Conservation (phyloP, 2,113 vertebrate species). For the Callopanchax toddi region DNA sequence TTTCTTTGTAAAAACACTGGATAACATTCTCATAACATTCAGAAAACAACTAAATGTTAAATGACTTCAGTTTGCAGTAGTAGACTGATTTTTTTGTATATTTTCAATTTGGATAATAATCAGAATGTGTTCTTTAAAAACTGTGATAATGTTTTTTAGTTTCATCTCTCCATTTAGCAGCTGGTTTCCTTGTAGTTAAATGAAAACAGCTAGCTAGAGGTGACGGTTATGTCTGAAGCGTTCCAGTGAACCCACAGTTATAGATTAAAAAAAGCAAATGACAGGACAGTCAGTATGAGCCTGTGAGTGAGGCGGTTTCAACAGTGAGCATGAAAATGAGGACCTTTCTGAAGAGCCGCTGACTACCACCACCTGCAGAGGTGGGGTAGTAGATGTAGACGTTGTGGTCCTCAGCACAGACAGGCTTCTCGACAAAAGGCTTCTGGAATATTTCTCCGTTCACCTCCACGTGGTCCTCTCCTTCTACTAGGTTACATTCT, state of each 20-base stretch:
- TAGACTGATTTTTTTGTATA: too few relatives aligned
- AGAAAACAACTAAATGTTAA: too few relatives aligned
- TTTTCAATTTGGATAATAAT: too few relatives aligned
- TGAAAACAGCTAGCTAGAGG: not conserved
- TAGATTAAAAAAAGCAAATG: not conserved
- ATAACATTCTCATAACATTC: too few relatives aligned
- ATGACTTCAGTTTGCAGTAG: too few relatives aligned
- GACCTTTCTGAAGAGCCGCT: slow-evolving; percentile 98
- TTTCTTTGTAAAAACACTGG: not conserved
- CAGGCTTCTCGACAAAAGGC: slow-evolving; percentile 98
- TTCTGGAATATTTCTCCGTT: slow-evolving; percentile 96
- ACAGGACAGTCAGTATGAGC: not conserved
- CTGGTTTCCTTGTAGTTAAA: too few relatives aligned
- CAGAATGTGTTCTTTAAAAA: too few relatives aligned
- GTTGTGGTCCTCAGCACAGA: slow-evolving; percentile 98
- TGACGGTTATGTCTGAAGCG: not conserved
- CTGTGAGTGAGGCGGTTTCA: too few relatives aligned
- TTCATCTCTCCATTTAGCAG: too few relatives aligned
- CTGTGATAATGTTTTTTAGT: too few relatives aligned
- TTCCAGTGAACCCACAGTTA: not conserved
- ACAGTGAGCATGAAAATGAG: not conserved
- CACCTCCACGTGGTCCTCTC: slow-evolving; percentile 97
- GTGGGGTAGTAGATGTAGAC: slow-evolving; percentile 99
- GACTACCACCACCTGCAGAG: slow-evolving; percentile 95
- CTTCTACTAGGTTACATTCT: slow-evolving; percentile 96